Base-by-base conservation (phyloP, 2,888 invertebrate species). In the Zeuzera pyrina region DNA sequence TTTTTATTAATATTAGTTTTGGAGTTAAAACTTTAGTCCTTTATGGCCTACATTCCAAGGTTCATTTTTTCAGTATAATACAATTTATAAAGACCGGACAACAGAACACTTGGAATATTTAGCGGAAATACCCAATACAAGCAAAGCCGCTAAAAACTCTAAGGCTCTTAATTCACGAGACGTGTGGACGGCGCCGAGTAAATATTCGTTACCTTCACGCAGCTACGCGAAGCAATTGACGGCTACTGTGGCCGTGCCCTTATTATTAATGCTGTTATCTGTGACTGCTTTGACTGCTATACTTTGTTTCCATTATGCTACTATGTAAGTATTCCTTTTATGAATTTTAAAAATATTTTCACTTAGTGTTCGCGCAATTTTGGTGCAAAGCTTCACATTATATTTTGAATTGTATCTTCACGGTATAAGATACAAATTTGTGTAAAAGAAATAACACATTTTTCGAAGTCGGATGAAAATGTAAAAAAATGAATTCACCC, bases 251-350 rank as follows among this genome's bases (percentile, higher is more conserved):
- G 85, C 91, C 7, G 85, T 91, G 8, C 93, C 93, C 0, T 77
- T 89, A 41, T 62, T 89, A 33, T 73, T 93, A 26, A 79, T 93
- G 56, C 66, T 91, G 26, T 57, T 91, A 11, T 69, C 92, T 1
- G 84, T 89, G 1, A 84, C 89, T 2, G 78, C 91, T 4, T 62
- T 93, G 2, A 90, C 92, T 0, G 86, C 90, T 2, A 87, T 91
- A 1, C 74, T 93, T 7, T 93, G 93, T 63, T 88, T 92, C 44
- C 89, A 91, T 45, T 89, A 91, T 51, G 90, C 90, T 42, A 88
- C 90, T 57, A 83, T 91, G 92, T 93, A 68, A 91, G 92, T 89
- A 52, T 36, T 29, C n/a, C n/a, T n/a, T n/a, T n/a, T n/a, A n/a
- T n/a, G n/a, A n/a, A 29, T 33, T 26, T 22, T 29, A 13, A 15